Conservation (phyloP, 2,797 vertebrate species). For the Macropus fuliginosus region DNA sequence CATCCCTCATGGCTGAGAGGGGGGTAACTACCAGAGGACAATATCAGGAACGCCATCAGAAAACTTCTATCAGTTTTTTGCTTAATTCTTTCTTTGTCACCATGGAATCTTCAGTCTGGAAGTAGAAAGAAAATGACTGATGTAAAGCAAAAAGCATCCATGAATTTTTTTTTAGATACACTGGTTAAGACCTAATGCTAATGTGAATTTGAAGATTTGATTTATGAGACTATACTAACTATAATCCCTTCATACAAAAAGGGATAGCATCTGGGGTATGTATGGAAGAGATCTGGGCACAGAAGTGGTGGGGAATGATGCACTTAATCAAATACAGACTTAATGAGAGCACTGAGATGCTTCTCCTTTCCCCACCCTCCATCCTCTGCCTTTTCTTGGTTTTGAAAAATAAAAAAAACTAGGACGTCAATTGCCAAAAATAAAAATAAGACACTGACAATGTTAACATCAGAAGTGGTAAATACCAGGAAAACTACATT, state of each 20-base stretch:
- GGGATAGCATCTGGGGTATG: background rate
- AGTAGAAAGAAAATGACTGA: background rate
- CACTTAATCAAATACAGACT: background rate
- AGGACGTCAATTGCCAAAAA: background rate
- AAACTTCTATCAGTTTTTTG: background rate
- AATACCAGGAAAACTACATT: background rate
- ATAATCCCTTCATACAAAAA: slow-evolving; percentile 12
- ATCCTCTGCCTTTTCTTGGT: background rate
- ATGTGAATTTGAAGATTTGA: background rate
- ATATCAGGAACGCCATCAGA: background rate
- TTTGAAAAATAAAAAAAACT: background rate
- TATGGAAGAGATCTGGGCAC: background rate
- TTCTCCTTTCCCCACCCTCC: background rate
- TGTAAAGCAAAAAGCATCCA: background rate
- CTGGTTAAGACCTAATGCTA: background rate
- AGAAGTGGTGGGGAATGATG: slow-evolving; percentile 11
- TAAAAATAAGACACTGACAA: background rate
- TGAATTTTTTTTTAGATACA: background rate
- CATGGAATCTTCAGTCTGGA: background rate
- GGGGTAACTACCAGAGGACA: background rate
- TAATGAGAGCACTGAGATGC: background rate
- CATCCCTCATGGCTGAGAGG: background rate
- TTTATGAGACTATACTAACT: background rate
- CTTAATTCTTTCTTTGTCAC: background rate
- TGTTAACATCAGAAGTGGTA: background rate